These are phyloP conservation scores for Strigops habroptila DNA, from an alignment of 2,113 vertebrate species.

Conservation along the genomic window DNA sequence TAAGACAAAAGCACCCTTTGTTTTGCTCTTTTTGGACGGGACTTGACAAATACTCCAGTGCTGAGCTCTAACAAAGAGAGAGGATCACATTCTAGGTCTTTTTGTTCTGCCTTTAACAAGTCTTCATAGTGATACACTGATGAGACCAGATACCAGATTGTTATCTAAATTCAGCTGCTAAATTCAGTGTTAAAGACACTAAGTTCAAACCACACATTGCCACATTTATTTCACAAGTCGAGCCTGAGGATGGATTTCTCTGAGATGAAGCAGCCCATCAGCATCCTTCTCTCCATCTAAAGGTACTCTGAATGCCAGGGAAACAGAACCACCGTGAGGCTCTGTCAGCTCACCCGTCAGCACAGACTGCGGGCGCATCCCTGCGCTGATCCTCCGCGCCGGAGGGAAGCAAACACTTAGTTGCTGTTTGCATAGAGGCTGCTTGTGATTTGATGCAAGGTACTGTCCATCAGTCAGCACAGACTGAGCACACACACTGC, in stretches of 20 bases:
- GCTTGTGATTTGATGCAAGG: conserved; percentile 45
- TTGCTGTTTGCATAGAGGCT: conserved; percentile 49
- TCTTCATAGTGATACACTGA: conserved; percentile 60
- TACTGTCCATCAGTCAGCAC: conserved; percentile 50
- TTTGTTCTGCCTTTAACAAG: conserved; percentile 66
- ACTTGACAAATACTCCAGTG: neutral
- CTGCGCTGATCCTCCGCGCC: neutral
- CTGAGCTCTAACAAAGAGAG: conserved; percentile 37
- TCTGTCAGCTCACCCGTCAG: conserved; percentile 47
- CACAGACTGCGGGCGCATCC: neutral
- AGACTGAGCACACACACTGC: neutral
- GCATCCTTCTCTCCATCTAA: conserved; percentile 17
- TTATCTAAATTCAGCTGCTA: conserved; percentile 69
- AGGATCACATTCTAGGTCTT: conserved; percentile 48
- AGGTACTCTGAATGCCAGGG: conserved; percentile 37
- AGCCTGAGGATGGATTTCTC: conserved; percentile 54
- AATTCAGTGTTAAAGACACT: conserved; percentile 66
- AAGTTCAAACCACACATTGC: conserved; percentile 63
- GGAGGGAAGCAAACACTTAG: conserved; percentile 41
- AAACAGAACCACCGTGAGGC: conserved; percentile 38
- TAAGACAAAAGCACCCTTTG: neutral
- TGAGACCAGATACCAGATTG: conserved; percentile 68
- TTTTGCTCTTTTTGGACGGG: conserved; percentile 31
- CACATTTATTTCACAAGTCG: conserved; percentile 63
- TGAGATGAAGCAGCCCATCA: conserved; percentile 37